Base-by-base conservation (phyloP, 2,888 invertebrate species). In the Seladonia tumulorum region DNA sequence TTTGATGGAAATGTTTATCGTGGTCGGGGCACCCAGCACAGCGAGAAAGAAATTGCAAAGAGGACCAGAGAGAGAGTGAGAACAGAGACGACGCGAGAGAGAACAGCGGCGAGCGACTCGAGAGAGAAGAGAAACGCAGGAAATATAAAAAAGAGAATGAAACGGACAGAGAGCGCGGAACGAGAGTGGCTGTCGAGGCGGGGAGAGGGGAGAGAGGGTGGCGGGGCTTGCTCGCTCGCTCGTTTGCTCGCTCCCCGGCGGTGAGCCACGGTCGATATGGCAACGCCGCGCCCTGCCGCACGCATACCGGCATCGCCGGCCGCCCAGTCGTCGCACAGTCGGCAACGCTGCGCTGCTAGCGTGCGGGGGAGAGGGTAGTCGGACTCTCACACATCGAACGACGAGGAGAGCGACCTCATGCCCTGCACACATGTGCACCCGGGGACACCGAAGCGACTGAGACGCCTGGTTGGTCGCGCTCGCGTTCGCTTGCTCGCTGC, bases 261-360 rank as follows among this genome's bases (percentile, higher is more conserved):
- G 90, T 91, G 91, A 88, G 91, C 89, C 88, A 90, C 93, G 94
- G 94, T 94, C 95, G 94, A 94, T 94, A 95, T 94, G 94, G 94
- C 94, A 94, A 94, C 95, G 92, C 90, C 92, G 94, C 94, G 92
- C 93, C 93, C 93, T 89, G 89, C 89, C 91, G 79, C 85, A 87
- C 87, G 88, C 89, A 93, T 92, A 91, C 93, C 92, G 91, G 92
- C 89, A 90, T 86, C 87, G 86, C 81, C 88, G 86, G 79, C n/a
- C 86, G 82, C 83, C 82, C 82, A 77, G 82, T 82, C 82, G 73
- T 73, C 75, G 85, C 80, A 78, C 60, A 88, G 70, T 79, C 60
- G 91, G 91, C 92, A 93, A 91, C 92, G 39, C 42, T 76, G 91
- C 83, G 35, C 66, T 75, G 73, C 47, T 82, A 85, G 63, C 63